Conservation (phyloP, 1,140 invertebrate genomes). For the Scaptomyza pallida region DNA sequence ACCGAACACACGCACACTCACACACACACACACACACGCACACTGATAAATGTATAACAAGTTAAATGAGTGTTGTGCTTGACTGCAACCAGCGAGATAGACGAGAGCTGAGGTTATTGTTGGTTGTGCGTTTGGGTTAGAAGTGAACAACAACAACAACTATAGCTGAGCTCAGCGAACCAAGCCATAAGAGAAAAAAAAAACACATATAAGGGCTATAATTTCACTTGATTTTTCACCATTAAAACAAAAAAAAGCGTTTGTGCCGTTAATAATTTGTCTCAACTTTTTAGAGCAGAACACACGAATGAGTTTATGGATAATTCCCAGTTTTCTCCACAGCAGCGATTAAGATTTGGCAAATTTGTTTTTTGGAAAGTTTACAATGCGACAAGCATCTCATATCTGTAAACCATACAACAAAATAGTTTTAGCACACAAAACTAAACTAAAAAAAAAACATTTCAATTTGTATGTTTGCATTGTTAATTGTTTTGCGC, state of each 20-base stretch:
- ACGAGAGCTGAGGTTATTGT: constrained; percentile 12
- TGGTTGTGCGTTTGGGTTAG: constrained; percentile 5
- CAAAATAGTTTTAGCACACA: too few relatives aligned
- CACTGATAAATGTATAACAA: constrained; percentile 29
- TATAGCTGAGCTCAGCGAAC: constrained; percentile 38
- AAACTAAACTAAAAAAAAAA: constrained; percentile 1
- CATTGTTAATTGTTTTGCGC: constrained; percentile 7
- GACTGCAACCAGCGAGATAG: constrained; percentile 37
- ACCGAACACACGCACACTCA: constrained; percentile 20
- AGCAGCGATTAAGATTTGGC: too few relatives aligned
- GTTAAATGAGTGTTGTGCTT: constrained; percentile 52
- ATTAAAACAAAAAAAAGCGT: too few relatives aligned
- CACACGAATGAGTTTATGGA: constrained; percentile 37
- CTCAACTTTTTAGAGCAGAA: constrained; percentile 73
- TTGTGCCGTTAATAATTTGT: constrained; percentile 77
- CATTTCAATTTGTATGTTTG: constrained; percentile 26
- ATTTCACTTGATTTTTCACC: constrained; percentile 59
- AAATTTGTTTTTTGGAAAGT: too few relatives aligned
- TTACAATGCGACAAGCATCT: neutral
- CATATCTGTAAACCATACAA: too few relatives aligned
- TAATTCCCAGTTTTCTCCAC: constrained; percentile 11
- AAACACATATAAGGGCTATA: constrained; percentile 64
- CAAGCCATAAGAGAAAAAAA: constrained; percentile 32
- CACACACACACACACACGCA: constrained; percentile 18
- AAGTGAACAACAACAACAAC: constrained; percentile 10